Evolutionary conservation across 2,888 invertebrate genomes (phyloP).

Genomic region (Drosophila longiperda): DNA sequence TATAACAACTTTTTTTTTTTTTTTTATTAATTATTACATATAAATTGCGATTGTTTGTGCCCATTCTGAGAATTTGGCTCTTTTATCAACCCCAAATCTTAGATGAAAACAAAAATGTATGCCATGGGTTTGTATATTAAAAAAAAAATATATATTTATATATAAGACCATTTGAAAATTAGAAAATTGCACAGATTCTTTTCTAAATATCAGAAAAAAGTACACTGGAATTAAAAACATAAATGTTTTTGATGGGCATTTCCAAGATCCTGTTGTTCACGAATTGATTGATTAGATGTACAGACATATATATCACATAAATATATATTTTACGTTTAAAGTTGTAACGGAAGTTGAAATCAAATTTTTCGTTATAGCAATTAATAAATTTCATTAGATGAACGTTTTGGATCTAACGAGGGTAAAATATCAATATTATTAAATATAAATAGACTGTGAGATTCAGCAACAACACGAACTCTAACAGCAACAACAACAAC

Average conservation of each 20-base stretch:
- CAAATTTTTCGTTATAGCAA: slow-evolving; percentile 35
- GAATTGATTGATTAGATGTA: neutral
- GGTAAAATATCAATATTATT: slow-evolving; percentile 76
- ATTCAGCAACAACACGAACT: slow-evolving; percentile 25
- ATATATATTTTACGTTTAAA: neutral
- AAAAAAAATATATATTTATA: too few species aligned
- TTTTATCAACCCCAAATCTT: neutral
- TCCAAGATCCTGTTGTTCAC: neutral
- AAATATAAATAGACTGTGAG: slow-evolving; percentile 58
- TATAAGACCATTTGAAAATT: neutral
- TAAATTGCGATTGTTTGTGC: neutral
- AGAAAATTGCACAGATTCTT: neutral
- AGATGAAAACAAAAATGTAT: neutral
- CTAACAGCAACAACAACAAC: slow-evolving; percentile 18
- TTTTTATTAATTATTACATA: neutral
- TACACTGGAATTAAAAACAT: neutral
- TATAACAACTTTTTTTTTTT: too few species aligned
- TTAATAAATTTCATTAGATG: slow-evolving; percentile 39
- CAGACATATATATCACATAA: neutral
- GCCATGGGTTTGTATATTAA: neutral
- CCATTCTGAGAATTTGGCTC: neutral
- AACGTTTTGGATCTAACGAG: slow-evolving; percentile 68
- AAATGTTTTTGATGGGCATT: too few species aligned
- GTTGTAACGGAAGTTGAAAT: slow-evolving; percentile 13
- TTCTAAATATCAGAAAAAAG: neutral